Conservation (phyloP, 2,797 vertebrate genomes). For the Tragelaphus oryx region DNA sequence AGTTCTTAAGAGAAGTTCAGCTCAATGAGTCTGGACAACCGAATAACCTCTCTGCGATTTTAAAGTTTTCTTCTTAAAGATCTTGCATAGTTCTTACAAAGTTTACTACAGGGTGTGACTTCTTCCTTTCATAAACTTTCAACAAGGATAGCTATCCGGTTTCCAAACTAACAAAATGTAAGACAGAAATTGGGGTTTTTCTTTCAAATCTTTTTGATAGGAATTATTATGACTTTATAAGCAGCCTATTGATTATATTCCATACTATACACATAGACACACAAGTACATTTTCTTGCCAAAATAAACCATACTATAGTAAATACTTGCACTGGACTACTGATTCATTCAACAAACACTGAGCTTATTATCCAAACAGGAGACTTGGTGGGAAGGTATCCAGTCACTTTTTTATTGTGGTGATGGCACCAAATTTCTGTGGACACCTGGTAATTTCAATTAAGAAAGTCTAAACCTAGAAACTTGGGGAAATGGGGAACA, state of each 20-base stretch:
- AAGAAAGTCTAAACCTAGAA: slow-evolving; percentile 18
- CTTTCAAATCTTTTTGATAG: neutral
- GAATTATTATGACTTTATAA: slow-evolving; percentile 2
- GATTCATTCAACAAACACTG: neutral
- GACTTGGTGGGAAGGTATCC: neutral
- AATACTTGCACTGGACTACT: neutral
- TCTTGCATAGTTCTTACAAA: neutral
- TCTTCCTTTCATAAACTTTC: neutral
- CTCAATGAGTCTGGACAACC: neutral
- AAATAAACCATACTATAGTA: neutral
- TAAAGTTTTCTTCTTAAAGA: neutral
- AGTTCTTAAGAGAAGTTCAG: neutral
- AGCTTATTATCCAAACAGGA: neutral
- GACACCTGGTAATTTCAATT: neutral
- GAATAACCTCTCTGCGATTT: neutral
- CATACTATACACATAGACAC: neutral
- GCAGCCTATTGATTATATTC: neutral
- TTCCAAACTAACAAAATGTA: neutral
- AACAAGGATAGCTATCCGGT: neutral
- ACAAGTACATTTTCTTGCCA: neutral
- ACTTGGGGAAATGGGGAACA: neutral
- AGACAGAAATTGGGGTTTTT: neutral
- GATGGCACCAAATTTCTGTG: neutral
- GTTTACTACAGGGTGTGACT: neutral
- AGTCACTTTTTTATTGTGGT: neutral